phyloP scores from a whole-genome alignment of 2,113 vertebrate genomes.

The rabbit (Oryctolagus cuniculus) region DNA sequence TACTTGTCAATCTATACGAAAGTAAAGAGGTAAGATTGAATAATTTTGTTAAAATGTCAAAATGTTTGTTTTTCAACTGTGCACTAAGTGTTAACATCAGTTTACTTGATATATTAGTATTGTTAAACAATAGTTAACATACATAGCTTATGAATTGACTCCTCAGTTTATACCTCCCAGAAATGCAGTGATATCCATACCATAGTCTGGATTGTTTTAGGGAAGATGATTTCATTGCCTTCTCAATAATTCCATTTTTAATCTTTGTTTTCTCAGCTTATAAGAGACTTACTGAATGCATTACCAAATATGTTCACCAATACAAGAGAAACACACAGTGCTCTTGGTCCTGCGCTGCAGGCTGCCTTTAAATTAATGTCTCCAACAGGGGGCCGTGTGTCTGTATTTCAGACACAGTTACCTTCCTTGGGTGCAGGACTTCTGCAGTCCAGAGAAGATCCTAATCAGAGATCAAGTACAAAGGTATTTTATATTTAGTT shows the following conservation, averaged over 20 bases:
- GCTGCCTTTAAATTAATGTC: slow-evolving; percentile 98
- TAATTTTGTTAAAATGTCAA: slow-evolving; percentile 34
- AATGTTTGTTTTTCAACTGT: neutral
- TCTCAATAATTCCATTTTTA: slow-evolving; percentile 58
- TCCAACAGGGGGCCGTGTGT: slow-evolving; percentile 95
- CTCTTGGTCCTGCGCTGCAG: slow-evolving; percentile 96
- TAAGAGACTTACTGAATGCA: slow-evolving; percentile 93
- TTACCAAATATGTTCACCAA: slow-evolving; percentile 95
- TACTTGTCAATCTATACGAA: slow-evolving; percentile 97
- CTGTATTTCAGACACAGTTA: slow-evolving; percentile 97
- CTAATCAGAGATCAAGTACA: slow-evolving; percentile 95
- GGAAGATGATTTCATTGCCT: slow-evolving; percentile 48
- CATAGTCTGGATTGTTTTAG: slow-evolving; percentile 9
- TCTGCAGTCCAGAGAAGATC: slow-evolving; percentile 96
- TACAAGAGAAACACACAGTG: slow-evolving; percentile 96
- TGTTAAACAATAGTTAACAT: neutral
- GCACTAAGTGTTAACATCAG: neutral
- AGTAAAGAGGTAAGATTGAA: slow-evolving; percentile 93
- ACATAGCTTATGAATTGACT: neutral
- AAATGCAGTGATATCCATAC: neutral
- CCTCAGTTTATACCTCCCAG: neutral
- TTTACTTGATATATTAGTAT: neutral
- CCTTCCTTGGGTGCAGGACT: slow-evolving; percentile 94
- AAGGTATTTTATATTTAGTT: slow-evolving; percentile 89
- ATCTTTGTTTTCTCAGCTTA: slow-evolving; percentile 91